phyloP scores from a whole-genome alignment of 2,888 invertebrate species.

The Griposia aprilina region DNA sequence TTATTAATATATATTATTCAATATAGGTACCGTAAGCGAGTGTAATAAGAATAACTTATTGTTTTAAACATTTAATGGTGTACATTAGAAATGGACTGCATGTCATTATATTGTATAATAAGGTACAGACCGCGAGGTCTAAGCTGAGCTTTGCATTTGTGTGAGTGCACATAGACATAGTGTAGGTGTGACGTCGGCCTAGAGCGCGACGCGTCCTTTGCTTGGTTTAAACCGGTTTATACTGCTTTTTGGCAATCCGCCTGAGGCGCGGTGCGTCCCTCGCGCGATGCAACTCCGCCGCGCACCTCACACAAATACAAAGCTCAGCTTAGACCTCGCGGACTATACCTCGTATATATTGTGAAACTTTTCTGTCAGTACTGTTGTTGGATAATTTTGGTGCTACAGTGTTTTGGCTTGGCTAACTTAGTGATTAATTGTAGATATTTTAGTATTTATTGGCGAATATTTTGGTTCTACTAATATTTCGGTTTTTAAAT shows the following conservation, averaged over 20 bases:
- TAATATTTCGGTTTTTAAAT: constrained; percentile 73
- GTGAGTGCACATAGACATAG: too few species aligned
- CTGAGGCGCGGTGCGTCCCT: too few species aligned
- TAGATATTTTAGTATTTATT: constrained; percentile 86
- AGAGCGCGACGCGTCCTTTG: too few species aligned
- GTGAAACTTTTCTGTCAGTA: constrained; percentile 89
- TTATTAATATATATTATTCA: constrained; percentile 87
- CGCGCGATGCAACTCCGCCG: too few species aligned
- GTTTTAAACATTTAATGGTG: constrained; percentile 79
- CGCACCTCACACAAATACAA: too few species aligned
- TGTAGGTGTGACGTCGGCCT: too few species aligned
- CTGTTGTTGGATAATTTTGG: constrained; percentile 85
- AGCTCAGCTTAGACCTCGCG: too few species aligned
- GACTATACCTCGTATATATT: constrained; percentile 68
- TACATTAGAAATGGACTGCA: constrained; percentile 82
- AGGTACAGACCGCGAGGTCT: too few species aligned
- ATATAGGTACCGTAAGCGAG: constrained; percentile 84
- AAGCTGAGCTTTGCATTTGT: too few species aligned
- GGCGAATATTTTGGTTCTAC: constrained; percentile 82
- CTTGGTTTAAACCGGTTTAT: too few species aligned
- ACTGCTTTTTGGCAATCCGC: too few species aligned
- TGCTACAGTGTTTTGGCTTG: constrained; percentile 89
- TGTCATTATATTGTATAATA: constrained; percentile 76
- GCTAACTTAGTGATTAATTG: constrained; percentile 88
- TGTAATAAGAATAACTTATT: constrained; percentile 87